These are phyloP conservation scores for Sebastes trivittatus DNA, from an alignment of 2,797 vertebrate species.

Conservation along the genomic window DNA sequence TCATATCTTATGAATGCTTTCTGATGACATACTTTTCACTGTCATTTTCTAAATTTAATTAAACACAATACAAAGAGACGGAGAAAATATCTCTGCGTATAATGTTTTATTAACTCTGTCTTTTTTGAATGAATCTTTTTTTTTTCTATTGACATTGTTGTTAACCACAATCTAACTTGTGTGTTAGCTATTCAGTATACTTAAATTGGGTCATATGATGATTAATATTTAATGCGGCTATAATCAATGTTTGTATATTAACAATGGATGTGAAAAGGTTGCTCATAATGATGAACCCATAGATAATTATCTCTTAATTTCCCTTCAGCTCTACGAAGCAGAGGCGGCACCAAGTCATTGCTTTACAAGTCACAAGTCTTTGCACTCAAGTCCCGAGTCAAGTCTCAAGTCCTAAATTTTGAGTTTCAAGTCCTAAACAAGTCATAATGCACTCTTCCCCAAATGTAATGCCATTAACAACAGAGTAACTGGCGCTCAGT, in stretches of 20 bases:
- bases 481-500: too few species aligned
- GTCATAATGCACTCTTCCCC: too few species aligned
- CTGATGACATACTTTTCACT: background rate
- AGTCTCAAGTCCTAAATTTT: too few species aligned
- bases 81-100: background rate
- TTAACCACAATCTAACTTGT: background rate
- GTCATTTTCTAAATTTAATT: constrained; percentile 1
- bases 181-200: background rate
- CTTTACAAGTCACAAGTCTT: too few species aligned
- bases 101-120: constrained; percentile 3
- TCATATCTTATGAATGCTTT: constrained; percentile 33
- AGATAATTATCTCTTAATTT: background rate
- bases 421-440: too few species aligned
- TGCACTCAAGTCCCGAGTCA: too few species aligned
- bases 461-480: too few species aligned
- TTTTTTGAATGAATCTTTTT: constrained; percentile 5
- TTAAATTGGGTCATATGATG: background rate
- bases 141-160: background rate
- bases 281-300: background rate
- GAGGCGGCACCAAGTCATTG: too few species aligned
- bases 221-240: background rate
- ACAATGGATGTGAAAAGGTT: background rate
- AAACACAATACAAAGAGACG: constrained; percentile 1
- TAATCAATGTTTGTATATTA: background rate
- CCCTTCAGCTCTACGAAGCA: background rate